Base-by-base conservation (phyloP, 1,140 invertebrate genomes). In the Mercenaria mercenaria region DNA sequence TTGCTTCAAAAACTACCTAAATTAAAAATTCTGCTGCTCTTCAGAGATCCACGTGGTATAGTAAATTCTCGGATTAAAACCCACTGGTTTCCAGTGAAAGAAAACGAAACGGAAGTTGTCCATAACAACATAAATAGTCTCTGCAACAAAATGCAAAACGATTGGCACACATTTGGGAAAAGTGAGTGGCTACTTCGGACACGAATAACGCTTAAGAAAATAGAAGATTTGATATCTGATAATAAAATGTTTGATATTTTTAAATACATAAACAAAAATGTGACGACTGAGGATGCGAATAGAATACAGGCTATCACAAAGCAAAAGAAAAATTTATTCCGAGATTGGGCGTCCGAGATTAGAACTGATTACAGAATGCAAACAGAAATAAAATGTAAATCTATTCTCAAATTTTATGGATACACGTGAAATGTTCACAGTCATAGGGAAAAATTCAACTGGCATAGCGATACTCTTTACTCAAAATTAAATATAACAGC, bases 11-110 rank as follows among this genome's bases (percentile, higher is more conserved):
- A 39, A 20, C 26, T 81, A 2, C 67, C 83, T 4, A 74, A n/a
- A 18, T 43, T 86, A 18, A 72, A 86, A 6, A n/a, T 86, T 10
- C 13, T 86, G 15, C 41, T 43, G 26, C 69, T 86, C 23, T 29
- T 56, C 23, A 26, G 83, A 37, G 83, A 86, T 59, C 67, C 69
- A 39, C 61, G 83, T 26, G 83, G 29, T 47, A 76, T 86, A 2
- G 10, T 86, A 29, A 43, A 56, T 47, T 86, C 83, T 47, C 32
- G 83, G 41, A 76, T 86, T 26, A 23, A 47, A 23, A 76, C 72
- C 0, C 47, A 76, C 29, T 84, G 82, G 82, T 84, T 84, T 50
- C 82, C 82, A 15, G 82, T 84, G 18, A n/a, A 8, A 29, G 82
- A 84, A 64, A 41, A 72, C 11, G 47, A 72, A 4, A 18, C 82